A percentile compares a stretch with the other conserved stretches of the same genome.
phyloP scores from a whole-genome alignment of 2,113 vertebrate species.

The Cepphus grylle region DNA sequence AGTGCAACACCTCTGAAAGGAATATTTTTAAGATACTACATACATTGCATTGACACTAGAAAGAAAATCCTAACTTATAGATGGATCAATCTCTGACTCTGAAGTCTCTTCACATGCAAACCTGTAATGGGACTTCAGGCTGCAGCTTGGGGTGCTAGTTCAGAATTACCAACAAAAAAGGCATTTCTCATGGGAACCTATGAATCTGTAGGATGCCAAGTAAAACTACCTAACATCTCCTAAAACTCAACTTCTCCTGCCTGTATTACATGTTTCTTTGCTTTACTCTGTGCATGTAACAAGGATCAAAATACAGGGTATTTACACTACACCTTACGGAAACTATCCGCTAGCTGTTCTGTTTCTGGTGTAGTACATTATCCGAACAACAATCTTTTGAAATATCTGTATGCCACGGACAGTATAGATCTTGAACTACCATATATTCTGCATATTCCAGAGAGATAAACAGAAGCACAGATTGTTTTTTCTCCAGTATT shows the following conservation, averaged over 20 bases:
- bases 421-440: neutral
- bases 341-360: neutral
- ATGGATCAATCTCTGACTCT: neutral
- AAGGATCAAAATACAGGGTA: neutral
- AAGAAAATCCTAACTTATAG: neutral
- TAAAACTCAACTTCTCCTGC: neutral
- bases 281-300: neutral
- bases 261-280: neutral
- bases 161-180: neutral
- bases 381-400: neutral
- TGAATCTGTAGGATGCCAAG: neutral
- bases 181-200: neutral
- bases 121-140: neutral
- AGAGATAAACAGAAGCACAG: neutral
- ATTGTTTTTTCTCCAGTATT: neutral
- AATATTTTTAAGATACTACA: neutral
- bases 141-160: neutral
- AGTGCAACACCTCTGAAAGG: neutral
- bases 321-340: neutral
- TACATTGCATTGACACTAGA: neutral
- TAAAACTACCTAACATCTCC: neutral
- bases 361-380: neutral
- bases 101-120: neutral
- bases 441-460: neutral
- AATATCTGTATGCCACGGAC: neutral